A percentile compares a stretch with the other conserved stretches of the same genome.
phyloP scores from a whole-genome alignment of 1,140 invertebrate species.

The Plutomurus gul region DNA sequence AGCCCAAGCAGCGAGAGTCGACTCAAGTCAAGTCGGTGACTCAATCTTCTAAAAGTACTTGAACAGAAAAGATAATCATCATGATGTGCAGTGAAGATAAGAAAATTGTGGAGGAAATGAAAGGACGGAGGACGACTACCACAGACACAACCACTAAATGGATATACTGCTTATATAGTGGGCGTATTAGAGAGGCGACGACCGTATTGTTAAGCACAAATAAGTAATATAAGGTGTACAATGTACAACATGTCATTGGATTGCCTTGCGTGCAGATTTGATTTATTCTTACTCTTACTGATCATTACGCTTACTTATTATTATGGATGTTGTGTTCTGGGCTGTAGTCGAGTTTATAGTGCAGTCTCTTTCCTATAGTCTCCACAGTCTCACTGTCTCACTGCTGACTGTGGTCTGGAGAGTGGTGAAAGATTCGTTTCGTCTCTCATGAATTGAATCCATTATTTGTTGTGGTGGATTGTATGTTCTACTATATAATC shows the following conservation, averaged over 20 bases:
- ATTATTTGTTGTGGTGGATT: neutral
- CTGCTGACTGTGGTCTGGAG: too few species aligned
- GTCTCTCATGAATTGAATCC: slow-evolving; percentile 6
- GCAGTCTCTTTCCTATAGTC: too few species aligned
- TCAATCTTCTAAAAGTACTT: neutral
- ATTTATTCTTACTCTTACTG: neutral
- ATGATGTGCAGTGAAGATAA: neutral
- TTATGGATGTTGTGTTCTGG: neutral
- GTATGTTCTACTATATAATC: neutral
- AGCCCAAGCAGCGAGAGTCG: neutral
- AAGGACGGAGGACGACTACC: neutral
- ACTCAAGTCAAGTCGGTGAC: neutral
- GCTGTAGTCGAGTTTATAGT: too few species aligned
- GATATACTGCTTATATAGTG: too few species aligned
- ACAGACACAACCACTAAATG: too few species aligned
- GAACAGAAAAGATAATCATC: neutral
- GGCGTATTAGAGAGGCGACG: too few species aligned
- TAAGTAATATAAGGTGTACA: too few species aligned
- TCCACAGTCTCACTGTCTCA: too few species aligned
- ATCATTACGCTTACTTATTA: neutral
- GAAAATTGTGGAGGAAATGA: neutral
- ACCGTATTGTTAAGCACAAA: too few species aligned
- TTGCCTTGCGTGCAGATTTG: too few species aligned
- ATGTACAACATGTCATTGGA: too few species aligned
- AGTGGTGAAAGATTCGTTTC: neutral